phyloP scores from a whole-genome alignment of 2,113 vertebrate species.

The Oreocharis arfaki region DNA sequence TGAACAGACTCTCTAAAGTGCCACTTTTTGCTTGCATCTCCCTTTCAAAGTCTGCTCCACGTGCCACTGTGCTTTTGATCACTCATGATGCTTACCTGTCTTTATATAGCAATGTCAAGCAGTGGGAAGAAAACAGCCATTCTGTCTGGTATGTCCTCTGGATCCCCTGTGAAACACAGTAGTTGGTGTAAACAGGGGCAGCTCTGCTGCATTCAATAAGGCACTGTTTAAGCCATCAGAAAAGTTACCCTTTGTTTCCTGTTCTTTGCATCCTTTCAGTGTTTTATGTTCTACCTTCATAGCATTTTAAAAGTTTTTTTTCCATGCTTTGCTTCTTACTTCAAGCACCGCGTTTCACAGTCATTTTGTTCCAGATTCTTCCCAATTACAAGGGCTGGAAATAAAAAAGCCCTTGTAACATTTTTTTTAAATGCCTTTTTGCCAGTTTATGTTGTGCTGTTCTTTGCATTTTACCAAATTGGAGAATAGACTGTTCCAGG shows the following conservation, averaged over 20 bases:
- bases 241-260: not conserved
- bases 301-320: not conserved
- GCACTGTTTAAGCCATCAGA: not conserved
- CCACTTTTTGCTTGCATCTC: slow-evolving; percentile 24
- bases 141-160: not conserved
- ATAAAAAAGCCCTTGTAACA: not conserved
- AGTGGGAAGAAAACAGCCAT: not conserved
- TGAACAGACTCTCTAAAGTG: not conserved
- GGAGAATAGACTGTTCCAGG: not conserved
- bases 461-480: not conserved
- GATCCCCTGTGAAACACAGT: not conserved
- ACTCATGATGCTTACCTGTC: not conserved
- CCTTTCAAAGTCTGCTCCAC: not conserved
- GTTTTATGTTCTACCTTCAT: not conserved
- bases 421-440: not conserved
- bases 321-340: not conserved
- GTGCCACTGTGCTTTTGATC: slow-evolving; percentile 20
- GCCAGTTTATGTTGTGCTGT: not conserved
- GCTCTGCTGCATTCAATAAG: not conserved
- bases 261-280: not conserved
- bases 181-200: not conserved
- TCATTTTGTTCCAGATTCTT: not conserved
- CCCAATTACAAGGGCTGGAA: not conserved
- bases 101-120: not conserved
- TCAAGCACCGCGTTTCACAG: not conserved